phyloP scores from a whole-genome alignment of 2,797 vertebrate genomes.

The Nannoperca obscura region DNA sequence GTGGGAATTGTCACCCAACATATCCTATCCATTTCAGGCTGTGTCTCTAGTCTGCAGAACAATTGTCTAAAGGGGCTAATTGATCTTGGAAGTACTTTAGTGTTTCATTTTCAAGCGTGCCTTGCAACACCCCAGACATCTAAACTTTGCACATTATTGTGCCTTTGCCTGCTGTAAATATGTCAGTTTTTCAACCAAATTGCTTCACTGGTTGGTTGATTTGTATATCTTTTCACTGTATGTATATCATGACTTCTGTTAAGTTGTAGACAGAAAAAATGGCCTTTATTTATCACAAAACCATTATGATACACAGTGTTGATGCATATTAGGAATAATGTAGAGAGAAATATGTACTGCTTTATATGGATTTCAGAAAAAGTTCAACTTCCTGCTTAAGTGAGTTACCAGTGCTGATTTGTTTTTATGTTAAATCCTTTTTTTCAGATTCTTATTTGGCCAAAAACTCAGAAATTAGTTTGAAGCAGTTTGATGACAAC shows the following conservation, averaged over 20 bases:
- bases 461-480: background rate
- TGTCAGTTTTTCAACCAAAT: background rate
- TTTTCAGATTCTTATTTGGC: background rate
- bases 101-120: background rate
- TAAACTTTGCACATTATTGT: slow-evolving; percentile 2
- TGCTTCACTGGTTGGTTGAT: too few species aligned
- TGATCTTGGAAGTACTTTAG: background rate
- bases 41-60: background rate
- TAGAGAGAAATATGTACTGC: background rate
- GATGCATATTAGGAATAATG: background rate
- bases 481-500: background rate
- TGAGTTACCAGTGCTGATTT: background rate
- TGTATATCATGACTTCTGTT: background rate
- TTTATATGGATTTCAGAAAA: slow-evolving; percentile 2
- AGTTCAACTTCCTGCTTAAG: background rate
- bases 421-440: background rate
- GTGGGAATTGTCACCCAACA: background rate
- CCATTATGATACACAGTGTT: background rate
- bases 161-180: slow-evolving; percentile 5
- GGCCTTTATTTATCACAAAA: background rate
- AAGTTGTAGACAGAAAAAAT: background rate
- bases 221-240: background rate
- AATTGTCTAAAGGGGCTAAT: background rate
- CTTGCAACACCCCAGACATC: background rate
- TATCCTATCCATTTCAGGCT: background rate